These are phyloP conservation scores for Cheirogaleus major DNA, from an alignment of 2,797 vertebrate genomes.

Conservation along the genomic window DNA sequence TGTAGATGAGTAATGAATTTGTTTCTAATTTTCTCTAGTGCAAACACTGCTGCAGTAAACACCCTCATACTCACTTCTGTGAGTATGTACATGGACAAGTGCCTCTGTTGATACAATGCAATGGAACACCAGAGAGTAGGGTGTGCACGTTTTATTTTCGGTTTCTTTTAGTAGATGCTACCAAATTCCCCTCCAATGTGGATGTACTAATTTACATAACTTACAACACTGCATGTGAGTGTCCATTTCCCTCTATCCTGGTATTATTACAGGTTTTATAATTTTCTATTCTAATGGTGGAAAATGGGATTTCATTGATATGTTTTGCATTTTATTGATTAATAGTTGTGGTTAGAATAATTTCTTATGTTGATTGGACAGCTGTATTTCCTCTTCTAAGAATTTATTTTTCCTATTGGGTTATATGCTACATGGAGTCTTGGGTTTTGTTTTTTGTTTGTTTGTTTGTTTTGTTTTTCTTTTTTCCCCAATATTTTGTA, in stretches of 20 bases:
- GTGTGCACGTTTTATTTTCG: not conserved
- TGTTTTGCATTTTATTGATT: not conserved
- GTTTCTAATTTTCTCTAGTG: not conserved
- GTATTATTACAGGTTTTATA: not conserved
- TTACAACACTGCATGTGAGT: not conserved
- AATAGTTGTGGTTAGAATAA: not conserved
- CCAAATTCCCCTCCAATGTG: not conserved
- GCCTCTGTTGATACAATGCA: not conserved
- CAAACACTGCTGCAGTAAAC: not conserved
- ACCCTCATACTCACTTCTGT: accelerated
- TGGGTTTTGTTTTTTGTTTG: no score
- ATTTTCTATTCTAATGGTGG: not conserved
- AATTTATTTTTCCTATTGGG: not conserved
- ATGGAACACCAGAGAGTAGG: not conserved
- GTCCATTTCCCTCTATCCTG: not conserved
- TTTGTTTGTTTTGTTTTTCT: no score
- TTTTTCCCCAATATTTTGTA: not conserved
- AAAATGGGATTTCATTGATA: not conserved
- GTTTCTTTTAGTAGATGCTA: not conserved
- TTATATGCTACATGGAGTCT: not conserved
- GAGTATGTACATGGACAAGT: not conserved
- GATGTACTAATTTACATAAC: not conserved
- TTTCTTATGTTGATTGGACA: not conserved
- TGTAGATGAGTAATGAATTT: not conserved
- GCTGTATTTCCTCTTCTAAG: not conserved